Evolutionary conservation across 2,888 invertebrate genomes (phyloP).

Genomic region (Palloptera scutellata): DNA sequence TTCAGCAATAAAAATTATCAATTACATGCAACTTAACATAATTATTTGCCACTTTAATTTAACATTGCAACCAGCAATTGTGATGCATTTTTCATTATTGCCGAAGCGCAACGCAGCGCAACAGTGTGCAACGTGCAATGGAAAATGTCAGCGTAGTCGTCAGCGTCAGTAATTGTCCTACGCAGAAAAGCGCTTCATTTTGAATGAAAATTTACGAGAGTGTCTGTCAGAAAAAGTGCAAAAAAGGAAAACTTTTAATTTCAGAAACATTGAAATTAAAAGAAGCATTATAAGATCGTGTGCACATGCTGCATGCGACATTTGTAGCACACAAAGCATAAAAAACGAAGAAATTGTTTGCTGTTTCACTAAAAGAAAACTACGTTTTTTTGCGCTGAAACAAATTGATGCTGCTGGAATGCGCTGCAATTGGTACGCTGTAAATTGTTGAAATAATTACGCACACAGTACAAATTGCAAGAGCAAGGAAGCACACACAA

Average conservation of each 20-base stretch:
- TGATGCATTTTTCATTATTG: slow-evolving; percentile 41
- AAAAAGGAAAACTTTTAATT: not conserved
- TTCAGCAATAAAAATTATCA: slow-evolving; percentile 45
- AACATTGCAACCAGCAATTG: slow-evolving; percentile 39
- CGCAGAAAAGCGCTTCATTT: slow-evolving; percentile 12
- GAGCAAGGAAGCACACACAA: slow-evolving; percentile 1
- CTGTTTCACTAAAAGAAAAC: no score
- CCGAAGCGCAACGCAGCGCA: slow-evolving; percentile 7
- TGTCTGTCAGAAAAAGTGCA: slow-evolving; percentile 19
- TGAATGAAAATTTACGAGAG: slow-evolving; percentile 35
- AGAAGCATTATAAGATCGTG: no score
- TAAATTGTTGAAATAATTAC: slow-evolving; percentile 63
- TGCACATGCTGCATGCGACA: not conserved
- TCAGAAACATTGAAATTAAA: no score
- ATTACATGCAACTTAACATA: slow-evolving; percentile 53
- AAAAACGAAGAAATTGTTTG: not conserved
- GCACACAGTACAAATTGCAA: slow-evolving; percentile 56
- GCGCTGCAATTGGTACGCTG: slow-evolving; percentile 57
- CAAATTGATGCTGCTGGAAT: slow-evolving; percentile 41
- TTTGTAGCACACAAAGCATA: not conserved
- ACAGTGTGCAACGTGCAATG: slow-evolving; percentile 20
- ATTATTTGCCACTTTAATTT: slow-evolving; percentile 57
- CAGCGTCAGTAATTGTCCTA: slow-evolving; percentile 1
- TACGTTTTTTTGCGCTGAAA: no score
- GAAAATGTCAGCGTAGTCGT: slow-evolving; percentile 24